Conservation (phyloP, 2,797 vertebrate genomes). For the Argentina silus region DNA sequence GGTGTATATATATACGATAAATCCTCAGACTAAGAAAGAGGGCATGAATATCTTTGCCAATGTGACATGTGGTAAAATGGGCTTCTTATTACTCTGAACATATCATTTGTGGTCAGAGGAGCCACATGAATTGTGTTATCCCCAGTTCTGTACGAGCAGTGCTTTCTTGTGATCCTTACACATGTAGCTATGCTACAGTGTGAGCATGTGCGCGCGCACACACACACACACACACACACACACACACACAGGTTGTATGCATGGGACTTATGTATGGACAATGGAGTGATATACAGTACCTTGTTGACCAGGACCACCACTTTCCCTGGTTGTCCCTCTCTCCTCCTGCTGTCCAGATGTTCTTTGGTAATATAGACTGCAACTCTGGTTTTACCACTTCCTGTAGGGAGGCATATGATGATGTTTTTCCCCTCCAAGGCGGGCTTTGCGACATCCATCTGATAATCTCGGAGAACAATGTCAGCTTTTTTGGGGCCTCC, state of each 20-base stretch:
- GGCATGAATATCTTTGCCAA: not conserved
- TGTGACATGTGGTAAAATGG: not conserved
- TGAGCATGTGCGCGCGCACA: no score
- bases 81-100: not conserved
- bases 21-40: no score
- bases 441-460: conserved; percentile 89
- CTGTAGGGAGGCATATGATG: conserved; percentile 95
- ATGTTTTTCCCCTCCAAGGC: conserved; percentile 92
- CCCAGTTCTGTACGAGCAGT: not conserved
- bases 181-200: not conserved
- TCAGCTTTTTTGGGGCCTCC: conserved; percentile 65
- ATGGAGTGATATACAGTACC: conserved; percentile 71
- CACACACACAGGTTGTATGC: not conserved
- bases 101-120: not conserved
- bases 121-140: not conserved
- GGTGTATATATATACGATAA: no score
- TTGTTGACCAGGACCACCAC: conserved; percentile 95
- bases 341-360: conserved; percentile 86
- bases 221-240: not conserved
- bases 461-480: conserved; percentile 89
- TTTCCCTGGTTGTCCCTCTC: conserved; percentile 77
- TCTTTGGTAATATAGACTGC: conserved; percentile 92
- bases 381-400: conserved; percentile 96
- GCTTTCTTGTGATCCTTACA: not conserved
- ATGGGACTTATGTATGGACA: not conserved